Conservation (phyloP, 92 coral and sea anemone species). For the Epizoanthus scotinus region DNA sequence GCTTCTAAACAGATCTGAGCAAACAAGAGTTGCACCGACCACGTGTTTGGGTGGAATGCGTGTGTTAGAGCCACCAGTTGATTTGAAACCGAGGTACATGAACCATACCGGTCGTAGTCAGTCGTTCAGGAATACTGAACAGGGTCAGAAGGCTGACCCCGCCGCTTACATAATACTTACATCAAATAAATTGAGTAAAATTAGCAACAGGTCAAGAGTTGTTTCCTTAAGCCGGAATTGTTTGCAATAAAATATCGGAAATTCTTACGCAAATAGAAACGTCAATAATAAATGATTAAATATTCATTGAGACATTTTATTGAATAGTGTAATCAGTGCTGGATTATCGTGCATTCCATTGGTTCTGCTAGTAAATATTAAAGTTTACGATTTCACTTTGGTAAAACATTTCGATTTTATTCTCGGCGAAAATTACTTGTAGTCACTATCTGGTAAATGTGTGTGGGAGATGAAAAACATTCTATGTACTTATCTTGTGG, state of each 20-base stretch:
- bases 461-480: not conserved
- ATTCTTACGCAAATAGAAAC: slow-evolving; percentile 5
- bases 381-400: not conserved
- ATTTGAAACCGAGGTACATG: no score
- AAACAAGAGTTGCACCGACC: no score
- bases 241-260: not conserved
- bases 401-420: no score
- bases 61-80: no score
- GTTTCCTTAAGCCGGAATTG: slow-evolving; percentile 26
- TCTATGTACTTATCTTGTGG: not conserved
- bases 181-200: no score
- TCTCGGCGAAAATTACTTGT: no score
- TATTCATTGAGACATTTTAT: not conserved
- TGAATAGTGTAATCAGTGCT: not conserved
- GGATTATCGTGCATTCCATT: not conserved
- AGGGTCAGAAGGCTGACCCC: no score
- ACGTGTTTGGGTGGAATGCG: no score
- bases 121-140: no score
- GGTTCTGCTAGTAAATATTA: not conserved
- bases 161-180: no score
- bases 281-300: slow-evolving; percentile 6
- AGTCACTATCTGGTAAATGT: not conserved
- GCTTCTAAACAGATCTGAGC: no score
- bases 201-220: not conserved
- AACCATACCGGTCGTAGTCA: no score